Evolutionary conservation across 1,140 invertebrate genomes (phyloP), one percentile per base, ranked within the genome.

Genomic region (Apis cerana): DNA sequence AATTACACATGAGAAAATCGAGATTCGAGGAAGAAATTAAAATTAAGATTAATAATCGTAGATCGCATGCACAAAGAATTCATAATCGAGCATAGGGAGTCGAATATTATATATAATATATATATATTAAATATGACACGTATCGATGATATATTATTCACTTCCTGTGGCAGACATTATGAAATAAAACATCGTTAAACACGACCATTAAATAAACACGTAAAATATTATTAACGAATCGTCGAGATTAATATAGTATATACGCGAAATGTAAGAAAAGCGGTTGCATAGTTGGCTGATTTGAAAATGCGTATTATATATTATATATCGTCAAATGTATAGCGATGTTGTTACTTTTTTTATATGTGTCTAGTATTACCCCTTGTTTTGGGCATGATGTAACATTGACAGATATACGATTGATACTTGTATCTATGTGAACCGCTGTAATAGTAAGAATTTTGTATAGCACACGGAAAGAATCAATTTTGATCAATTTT

Each of bases 341-440:
- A 92, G 91, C 88, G 84, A 90, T 92, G 92, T 91, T 91, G 89
- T 91, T 62, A 92, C 88, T 92, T 93, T 93, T 92, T 93, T 93
- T 92, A 90, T 93, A 92, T 93, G 90, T 94, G 92, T 94, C 90
- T 93, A 93, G 89, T 91, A 85, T 91, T 90, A 92, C 80, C 91
- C 91, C 91, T 93, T 92, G 91, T 92, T 93, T 88, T 93, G 90
- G 93, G 93, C 93, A 94, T 94, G 93, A 90, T 86, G 91, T 94
- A 92, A 90, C 89, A 91, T 91, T 93, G 82, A 91, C 48, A 88
- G 77, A 79, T 88, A 86, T 87, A 89, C 72, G 80, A 90, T 90
- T 88, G 83, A 83, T 92, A 89, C 88, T 91, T 91, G 86, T 92
- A 80, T 92, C 85, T 85, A 84, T 92, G 83, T 89, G 84, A 90